Base-by-base conservation (phyloP, 2,888 invertebrate species). In the Drosophila peninsularis region DNA sequence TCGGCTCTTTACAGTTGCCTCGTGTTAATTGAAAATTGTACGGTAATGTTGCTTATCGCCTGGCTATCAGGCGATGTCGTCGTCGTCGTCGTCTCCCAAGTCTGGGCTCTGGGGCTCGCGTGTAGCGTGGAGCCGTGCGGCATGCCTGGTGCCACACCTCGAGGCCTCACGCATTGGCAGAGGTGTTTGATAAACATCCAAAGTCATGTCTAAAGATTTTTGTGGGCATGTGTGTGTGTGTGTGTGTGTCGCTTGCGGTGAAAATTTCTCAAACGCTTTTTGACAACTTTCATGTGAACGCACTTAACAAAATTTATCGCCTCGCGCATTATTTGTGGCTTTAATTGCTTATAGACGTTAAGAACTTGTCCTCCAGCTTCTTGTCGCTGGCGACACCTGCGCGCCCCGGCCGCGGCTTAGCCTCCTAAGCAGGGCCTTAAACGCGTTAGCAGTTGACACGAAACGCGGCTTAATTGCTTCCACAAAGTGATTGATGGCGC, bases 11-110 rank as follows among this genome's bases (percentile, higher is more conserved):
- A 84, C 89, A 84, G 86, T 86, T 90, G 83, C 86, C 78, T 87
- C 87, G 90, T 91, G 91, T 91, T 91, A 91, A 91, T 91, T 91
- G 91, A 90, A 90, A 90, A 90, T 90, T 90, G 91, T 90, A 91
- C 86, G 90, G 90, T 91, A 91, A 91, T 91, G 91, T 91, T 84
- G 88, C 80, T 80, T 90, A 89, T 90, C 90, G 86, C 61, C 62
- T 56, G 60, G 68, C 90, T 87, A 90, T 90, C 90, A 85, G 71
- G 17, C 72, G 56, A 54, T 61, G 69, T 39, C 66, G 73, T 70
- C 77, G 75, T 75, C 47, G 67, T 36, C 64, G 68, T 32, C 66
- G 67, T 60, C 47, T 52, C 61, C 65, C 52, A 54, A 68, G 62
- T 52, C 47, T 69, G 60, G 72, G 58, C 34, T 61, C 52, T 45